Base-by-base conservation (phyloP, 2,888 invertebrate genomes). In the Xanthia icteritia region DNA sequence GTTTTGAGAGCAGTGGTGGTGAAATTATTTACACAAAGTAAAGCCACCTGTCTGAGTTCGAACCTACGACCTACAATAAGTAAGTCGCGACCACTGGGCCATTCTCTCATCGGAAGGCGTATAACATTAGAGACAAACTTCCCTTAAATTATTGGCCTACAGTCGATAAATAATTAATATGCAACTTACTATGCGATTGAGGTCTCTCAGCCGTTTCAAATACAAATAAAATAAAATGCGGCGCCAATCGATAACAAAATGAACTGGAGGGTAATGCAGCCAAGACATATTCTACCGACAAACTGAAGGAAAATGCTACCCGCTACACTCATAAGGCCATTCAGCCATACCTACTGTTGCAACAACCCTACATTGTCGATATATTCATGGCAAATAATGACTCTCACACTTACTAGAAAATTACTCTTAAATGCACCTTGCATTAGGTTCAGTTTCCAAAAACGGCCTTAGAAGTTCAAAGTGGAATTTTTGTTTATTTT, bases 371-470 rank as follows among this genome's bases (percentile, higher is more conserved):
- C 13, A 76, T 20, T 45, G 8, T 45, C 13, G 36, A 39, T 39
- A 61, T 15, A 39, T 36, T 51, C 45, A 39, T 20, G 9, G 27
- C n/a, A 15, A 61, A 56, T 45, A 17, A 27, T 23, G 20, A 5
- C n/a, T 23, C 5, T 23, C 8, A 36, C 8, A 15, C 4, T 23
- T 15, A 20, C 9, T 17, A 42, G 23, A 68, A 82, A 51, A 60
- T 31, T 9, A 54, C 15, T 39, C 36, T 20, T 77, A 51, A 58
- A 36, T 64, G 63, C 77, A 68, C 13, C 42, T 0, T 0, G 2
- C 20, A 31, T 64, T 77, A 82, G 36, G 68, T 82, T 27, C 17
- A 64, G 11, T 77, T 77, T 82, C 8, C 0, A 36, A 13, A 23
- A 8, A 17, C 11, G 20, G 5, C 17, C 54, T 73, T 11, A 11